phyloP scores from a whole-genome alignment of 2,113 vertebrate genomes.

The Platichthys flesus region DNA sequence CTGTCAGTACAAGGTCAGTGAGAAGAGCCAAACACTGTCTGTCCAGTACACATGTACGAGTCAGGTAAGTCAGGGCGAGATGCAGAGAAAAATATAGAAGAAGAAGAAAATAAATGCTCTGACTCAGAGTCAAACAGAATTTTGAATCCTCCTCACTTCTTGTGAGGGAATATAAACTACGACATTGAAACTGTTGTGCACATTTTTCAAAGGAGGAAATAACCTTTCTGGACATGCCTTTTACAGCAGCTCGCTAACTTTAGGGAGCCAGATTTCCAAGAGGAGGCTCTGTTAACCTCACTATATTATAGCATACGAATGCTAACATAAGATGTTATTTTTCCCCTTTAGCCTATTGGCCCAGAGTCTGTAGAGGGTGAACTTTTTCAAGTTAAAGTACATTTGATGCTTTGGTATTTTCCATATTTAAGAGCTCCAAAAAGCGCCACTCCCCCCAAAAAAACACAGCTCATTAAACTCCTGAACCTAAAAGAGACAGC shows the following conservation, averaged over 20 bases:
- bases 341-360: no score
- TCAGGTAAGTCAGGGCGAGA: background rate
- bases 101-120: background rate
- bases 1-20: background rate
- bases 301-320: no score
- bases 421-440: no score
- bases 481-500: no score
- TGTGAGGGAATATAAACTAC: background rate
- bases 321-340: no score
- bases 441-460: no score
- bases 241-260: background rate
- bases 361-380: no score
- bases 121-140: background rate
- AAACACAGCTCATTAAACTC: no score
- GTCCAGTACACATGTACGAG: background rate
- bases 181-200: background rate
- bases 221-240: background rate
- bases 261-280: background rate
- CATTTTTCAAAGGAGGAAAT: background rate
- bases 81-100: background rate
- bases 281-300: no score
- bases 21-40: background rate
- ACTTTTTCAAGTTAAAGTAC: no score
- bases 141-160: background rate
- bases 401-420: no score